Conservation (phyloP, 2,888 invertebrate genomes). For the Ormyrus pomaceus region DNA sequence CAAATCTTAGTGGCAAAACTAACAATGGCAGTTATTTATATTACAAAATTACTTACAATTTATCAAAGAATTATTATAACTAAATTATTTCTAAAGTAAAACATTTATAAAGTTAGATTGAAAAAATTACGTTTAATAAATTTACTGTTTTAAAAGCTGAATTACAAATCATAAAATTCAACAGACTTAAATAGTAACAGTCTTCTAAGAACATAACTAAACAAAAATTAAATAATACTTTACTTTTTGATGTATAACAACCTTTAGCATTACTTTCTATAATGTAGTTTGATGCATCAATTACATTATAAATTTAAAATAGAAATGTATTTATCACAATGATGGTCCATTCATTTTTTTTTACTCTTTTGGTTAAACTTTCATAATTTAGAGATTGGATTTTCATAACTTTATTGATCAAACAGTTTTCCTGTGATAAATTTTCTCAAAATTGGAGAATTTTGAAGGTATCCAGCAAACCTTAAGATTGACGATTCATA, state of each 20-base stretch:
- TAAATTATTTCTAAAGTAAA: not conserved
- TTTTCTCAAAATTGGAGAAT: constrained; percentile 61
- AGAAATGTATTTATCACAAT: constrained; percentile 46
- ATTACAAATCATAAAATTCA: not conserved
- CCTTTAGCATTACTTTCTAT: constrained; percentile 6
- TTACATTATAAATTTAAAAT: constrained; percentile 12
- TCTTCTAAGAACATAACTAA: constrained; percentile 54
- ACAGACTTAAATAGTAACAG: constrained; percentile 36
- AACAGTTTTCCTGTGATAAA: constrained; percentile 52
- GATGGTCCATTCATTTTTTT: constrained; percentile 44
- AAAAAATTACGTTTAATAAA: not conserved
- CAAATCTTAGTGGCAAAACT: constrained; percentile 30
- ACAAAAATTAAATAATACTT: constrained; percentile 33
- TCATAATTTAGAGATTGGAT: constrained; percentile 7
- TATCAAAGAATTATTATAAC: too few species aligned
- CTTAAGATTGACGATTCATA: constrained; percentile 78
- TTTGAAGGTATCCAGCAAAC: constrained; percentile 76
- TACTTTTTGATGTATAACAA: constrained; percentile 50
- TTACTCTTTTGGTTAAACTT: constrained; percentile 29
- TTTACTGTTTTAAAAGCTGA: not conserved
- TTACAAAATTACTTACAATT: too few species aligned
- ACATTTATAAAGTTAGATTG: not conserved
- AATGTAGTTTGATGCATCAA: constrained; percentile 16
- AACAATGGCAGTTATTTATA: constrained; percentile 20
- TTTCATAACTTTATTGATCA: constrained; percentile 44